Percentiles rank a stretch among this genome's conserved stretches.
These are phyloP conservation scores for Microtus richardsoni DNA, from an alignment of 2,113 vertebrate species.

Conservation along the genomic window DNA sequence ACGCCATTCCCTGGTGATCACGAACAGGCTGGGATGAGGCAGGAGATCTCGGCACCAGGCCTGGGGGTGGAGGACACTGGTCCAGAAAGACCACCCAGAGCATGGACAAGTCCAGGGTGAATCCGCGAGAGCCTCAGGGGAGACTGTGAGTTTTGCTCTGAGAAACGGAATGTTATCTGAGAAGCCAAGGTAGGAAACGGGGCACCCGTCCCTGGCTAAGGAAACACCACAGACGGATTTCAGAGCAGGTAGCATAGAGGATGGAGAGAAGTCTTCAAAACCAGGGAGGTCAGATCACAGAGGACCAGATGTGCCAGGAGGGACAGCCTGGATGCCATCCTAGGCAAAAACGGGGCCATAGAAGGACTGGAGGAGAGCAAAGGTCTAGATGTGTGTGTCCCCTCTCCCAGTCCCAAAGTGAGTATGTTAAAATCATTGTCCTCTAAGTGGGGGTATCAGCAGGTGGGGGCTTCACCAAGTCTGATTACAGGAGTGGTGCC, in stretches of 20 bases:
- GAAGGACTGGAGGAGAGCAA: background rate
- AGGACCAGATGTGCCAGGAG: accelerated
- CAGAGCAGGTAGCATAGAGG: background rate
- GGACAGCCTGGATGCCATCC: no score
- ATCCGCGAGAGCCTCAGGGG: background rate
- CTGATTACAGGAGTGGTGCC: background rate
- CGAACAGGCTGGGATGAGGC: background rate
- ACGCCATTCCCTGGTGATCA: background rate
- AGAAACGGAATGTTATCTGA: background rate
- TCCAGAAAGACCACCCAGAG: no score
- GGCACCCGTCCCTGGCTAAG: background rate
- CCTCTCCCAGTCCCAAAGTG: background rate
- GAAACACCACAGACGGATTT: background rate
- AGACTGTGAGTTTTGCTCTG: background rate
- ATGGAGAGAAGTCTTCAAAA: background rate
- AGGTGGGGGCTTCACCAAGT: background rate
- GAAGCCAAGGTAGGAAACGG: background rate
- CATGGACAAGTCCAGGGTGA: background rate
- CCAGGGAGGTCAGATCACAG: background rate
- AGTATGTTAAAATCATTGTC: background rate
- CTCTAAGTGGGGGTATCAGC: background rate
- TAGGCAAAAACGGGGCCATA: background rate
- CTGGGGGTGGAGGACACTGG: background rate
- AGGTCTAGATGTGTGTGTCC: background rate
- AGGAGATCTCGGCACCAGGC: background rate